Evolutionary conservation across 2,113 vertebrate species (phyloP), one percentile per base, ranked within the genome.

Genomic region (Salminus brasiliensis): DNA sequence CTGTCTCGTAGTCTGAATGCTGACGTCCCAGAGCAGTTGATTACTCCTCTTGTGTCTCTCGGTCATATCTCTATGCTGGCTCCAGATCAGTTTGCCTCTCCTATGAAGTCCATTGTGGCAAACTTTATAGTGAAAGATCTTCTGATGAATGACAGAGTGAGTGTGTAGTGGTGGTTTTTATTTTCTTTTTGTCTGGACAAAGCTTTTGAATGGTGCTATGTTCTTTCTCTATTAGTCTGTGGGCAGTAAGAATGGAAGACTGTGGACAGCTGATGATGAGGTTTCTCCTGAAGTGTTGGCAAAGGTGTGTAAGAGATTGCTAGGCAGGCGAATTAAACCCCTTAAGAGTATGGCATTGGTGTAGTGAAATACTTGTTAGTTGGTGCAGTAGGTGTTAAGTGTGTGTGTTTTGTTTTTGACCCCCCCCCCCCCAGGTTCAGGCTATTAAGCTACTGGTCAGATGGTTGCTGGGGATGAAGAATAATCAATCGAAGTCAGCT

Each of bases 21-120:
- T 65, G 97, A 99, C 36, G 96, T 98, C 80, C 98, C 98, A 15
- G 98, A 99, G 83, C 97, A 99, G 86, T 95, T 99, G 88, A 97
- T 99, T 91, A 99, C 97, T 62, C 97, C 98, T 0, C 92, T 99
- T 12, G 98, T 99, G 79, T 98, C 97, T n/a, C 82, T 99, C 88
- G 98, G 97, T 39, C 97, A 99, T 88, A 99, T 99, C 89, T 97
- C 98, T 73, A 98, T 99, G 97, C 93, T 99, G 90, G 98, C 98
- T 62, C 97, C 97, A 80, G 98, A 99, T 91, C 98, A 99, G 84
- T 99, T 99, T 91, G 98, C 98, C 63, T 98, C 97, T 65, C 98
- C 98, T 68, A 99, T 99, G 98, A 99, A 99, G 93, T 97, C 98
- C 79, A 97, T 99, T n/a, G 98, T 99, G 83, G 98, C 97, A 81